Percentiles rank a stretch among this genome's conserved stretches.
Evolutionary conservation across 2,113 vertebrate species (phyloP).

Genomic region (Illadopsis cleaveri): DNA sequence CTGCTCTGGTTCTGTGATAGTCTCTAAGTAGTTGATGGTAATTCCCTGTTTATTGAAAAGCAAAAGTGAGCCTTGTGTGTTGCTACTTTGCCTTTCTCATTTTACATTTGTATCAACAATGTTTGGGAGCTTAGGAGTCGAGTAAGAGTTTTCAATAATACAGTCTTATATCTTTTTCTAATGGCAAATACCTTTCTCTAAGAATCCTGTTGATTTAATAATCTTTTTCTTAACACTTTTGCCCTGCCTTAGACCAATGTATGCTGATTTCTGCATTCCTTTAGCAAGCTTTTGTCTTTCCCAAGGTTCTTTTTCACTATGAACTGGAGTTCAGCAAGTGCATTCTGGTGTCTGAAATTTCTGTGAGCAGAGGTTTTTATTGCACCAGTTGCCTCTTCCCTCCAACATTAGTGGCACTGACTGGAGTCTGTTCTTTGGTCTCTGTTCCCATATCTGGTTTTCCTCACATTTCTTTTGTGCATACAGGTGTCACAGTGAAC

Average conservation of each 20-base stretch:
- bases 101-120: not conserved
- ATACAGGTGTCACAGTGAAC: fast-evolving
- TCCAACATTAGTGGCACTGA: not conserved
- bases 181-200: not conserved
- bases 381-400: not conserved
- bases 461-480: not conserved
- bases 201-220: not conserved
- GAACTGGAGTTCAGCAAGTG: not conserved
- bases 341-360: not conserved
- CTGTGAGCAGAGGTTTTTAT: not conserved
- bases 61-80: not conserved
- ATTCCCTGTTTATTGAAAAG: not conserved
- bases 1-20: not conserved
- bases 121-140: not conserved
- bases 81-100: not conserved
- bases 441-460: not conserved
- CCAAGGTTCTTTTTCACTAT: not conserved
- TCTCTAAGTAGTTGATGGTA: not conserved
- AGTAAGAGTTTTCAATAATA: not conserved
- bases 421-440: not conserved
- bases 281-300: not conserved
- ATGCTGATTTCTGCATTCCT: not conserved
- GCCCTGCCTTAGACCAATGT: not conserved
- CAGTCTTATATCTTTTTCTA: not conserved
- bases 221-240: not conserved